A percentile compares a stretch with the other conserved stretches of the same genome.
Conservation (phyloP, 1,140 invertebrate species). For the Zophobas atratus region DNA sequence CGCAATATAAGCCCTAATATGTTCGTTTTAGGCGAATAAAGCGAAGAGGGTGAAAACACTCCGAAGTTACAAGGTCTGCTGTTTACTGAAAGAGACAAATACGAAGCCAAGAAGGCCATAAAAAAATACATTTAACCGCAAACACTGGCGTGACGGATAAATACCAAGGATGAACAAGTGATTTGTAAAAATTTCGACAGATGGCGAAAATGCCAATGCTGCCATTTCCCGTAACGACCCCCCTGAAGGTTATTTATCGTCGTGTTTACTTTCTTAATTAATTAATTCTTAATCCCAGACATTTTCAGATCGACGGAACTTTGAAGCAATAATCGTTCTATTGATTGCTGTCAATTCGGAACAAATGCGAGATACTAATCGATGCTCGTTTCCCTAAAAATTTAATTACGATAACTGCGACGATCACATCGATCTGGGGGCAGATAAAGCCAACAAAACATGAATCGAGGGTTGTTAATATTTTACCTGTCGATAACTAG, state of each 20-base stretch:
- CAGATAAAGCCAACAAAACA: no score
- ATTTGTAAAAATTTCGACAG: background rate
- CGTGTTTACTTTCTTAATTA: background rate
- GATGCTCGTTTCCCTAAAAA: background rate
- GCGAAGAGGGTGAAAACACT: slow-evolving; percentile 6
- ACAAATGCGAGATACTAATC: background rate
- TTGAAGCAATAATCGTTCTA: background rate
- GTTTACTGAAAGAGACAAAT: slow-evolving; percentile 6
- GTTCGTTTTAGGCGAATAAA: slow-evolving; percentile 2
- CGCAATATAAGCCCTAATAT: background rate
- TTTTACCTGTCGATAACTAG: no score
- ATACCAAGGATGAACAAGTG: background rate
- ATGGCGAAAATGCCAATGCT: background rate
- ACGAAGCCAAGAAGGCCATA: background rate
- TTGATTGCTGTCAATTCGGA: slow-evolving; percentile 2
- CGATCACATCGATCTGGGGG: background rate
- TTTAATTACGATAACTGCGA: background rate
- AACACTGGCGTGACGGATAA: background rate
- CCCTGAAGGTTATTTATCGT: background rate
- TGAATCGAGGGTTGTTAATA: no score
- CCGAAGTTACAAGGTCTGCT: background rate
- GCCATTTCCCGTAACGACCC: no score
- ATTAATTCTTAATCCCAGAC: background rate
- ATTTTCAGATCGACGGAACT: background rate
- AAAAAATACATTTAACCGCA: slow-evolving; percentile 2